Evolutionary conservation across 2,113 vertebrate genomes (phyloP).

Genomic region (Pluvialis apricaria): DNA sequence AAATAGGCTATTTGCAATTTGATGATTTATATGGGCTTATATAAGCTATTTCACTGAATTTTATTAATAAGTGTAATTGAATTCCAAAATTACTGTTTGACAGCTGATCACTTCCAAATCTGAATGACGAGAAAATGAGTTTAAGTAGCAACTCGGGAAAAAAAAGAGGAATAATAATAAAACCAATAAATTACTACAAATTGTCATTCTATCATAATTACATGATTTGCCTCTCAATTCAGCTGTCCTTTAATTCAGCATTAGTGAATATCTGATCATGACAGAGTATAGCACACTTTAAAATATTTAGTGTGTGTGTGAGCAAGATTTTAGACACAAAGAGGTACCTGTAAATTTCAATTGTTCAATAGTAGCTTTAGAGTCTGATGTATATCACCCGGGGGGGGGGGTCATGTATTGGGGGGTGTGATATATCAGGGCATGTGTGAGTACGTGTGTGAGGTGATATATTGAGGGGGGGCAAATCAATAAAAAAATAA

Average conservation of each 20-base stretch:
- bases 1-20: not conserved
- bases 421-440: too few relatives aligned
- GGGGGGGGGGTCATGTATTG: accelerated
- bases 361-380: not conserved
- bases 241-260: not conserved
- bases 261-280: not conserved
- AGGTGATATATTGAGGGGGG: too few relatives aligned
- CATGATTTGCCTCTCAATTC: not conserved
- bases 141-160: not conserved
- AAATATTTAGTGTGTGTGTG: not conserved
- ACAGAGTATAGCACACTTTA: not conserved
- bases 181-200: not conserved
- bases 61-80: not conserved
- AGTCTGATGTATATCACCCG: not conserved
- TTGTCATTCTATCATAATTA: not conserved
- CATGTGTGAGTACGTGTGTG: too few relatives aligned
- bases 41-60: not conserved
- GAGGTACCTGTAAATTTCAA: not conserved
- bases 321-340: not conserved
- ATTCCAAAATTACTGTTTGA: constrained; percentile 7
- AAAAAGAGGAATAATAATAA: not conserved
- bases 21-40: not conserved
- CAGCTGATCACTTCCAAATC: not conserved
- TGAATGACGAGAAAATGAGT: not conserved
- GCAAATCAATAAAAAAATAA: not conserved